These are phyloP conservation scores for Sogatella furcifera DNA, from an alignment of 1,140 invertebrate genomes.

Conservation along the genomic window DNA sequence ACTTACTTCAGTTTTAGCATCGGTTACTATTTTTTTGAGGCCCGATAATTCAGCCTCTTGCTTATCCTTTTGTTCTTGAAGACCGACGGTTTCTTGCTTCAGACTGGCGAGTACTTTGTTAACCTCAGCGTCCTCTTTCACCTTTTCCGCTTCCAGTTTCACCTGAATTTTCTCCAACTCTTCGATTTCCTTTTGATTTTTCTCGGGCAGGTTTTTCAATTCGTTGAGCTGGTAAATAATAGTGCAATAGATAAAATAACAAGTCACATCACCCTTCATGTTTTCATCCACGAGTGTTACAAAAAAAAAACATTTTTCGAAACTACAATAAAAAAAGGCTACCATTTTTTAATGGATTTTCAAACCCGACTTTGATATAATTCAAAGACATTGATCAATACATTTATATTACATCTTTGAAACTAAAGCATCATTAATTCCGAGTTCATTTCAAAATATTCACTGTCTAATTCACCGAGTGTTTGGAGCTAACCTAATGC, in stretches of 20 bases:
- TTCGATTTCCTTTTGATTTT: constrained; percentile 56
- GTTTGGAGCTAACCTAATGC: too few species aligned
- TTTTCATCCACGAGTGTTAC: too few species aligned
- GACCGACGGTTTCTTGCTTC: constrained; percentile 26
- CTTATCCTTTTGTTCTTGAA: constrained; percentile 54
- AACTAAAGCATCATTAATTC: too few species aligned
- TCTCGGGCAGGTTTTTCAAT: constrained; percentile 48
- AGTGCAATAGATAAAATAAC: background rate
- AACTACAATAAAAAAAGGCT: too few species aligned
- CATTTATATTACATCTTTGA: too few species aligned
- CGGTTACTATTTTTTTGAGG: constrained; percentile 57
- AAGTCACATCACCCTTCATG: too few species aligned
- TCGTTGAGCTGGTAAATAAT: constrained; percentile 35
- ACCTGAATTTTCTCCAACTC: constrained; percentile 46
- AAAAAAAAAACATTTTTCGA: too few species aligned
- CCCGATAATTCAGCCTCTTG: constrained; percentile 53
- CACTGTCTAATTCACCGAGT: too few species aligned
- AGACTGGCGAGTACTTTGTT: constrained; percentile 40
- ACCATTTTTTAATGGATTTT: too few species aligned
- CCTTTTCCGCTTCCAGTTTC: constrained; percentile 29
- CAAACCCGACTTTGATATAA: too few species aligned
- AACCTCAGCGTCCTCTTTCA: constrained; percentile 42
- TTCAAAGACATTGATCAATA: too few species aligned
- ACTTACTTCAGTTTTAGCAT: constrained; percentile 52
- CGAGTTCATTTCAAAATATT: too few species aligned